phyloP scores from a whole-genome alignment of 2,888 invertebrate species.

The Harmothoe impar region DNA sequence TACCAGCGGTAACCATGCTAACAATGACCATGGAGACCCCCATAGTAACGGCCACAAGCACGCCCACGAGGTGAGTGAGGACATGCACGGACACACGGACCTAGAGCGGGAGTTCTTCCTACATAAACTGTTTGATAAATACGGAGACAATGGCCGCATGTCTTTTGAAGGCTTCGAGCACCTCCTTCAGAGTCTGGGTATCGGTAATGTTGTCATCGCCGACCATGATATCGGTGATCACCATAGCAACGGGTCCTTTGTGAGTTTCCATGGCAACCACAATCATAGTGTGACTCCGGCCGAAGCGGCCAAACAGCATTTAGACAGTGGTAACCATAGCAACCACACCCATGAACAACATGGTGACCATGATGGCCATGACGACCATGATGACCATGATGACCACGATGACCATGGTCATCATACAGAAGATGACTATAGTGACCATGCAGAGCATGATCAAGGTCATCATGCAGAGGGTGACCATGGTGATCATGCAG shows the following conservation, averaged over 20 bases:
- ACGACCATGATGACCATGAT: background rate
- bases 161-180: conserved; percentile 89
- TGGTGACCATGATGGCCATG: background rate
- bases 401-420: background rate
- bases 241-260: conserved; percentile 33
- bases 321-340: background rate
- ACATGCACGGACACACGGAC: background rate
- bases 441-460: background rate
- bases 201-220: conserved; percentile 47
- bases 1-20: background rate
- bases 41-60: conserved; percentile 1
- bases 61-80: too few species aligned
- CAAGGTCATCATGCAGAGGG: background rate
- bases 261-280: conserved; percentile 50
- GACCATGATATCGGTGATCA: conserved; percentile 58
- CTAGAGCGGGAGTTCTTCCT: conserved; percentile 52
- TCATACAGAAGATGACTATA: background rate
- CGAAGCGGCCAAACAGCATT: background rate
- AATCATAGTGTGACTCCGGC: conserved; percentile 60
- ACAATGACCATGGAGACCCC: background rate
- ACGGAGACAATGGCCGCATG: conserved; percentile 86
- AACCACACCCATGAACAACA: background rate
- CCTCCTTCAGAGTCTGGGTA: conserved; percentile 87
- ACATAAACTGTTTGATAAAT: conserved; percentile 87
- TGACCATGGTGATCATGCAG: background rate